These are phyloP conservation scores for Anastatus disparis DNA, from an alignment of 1,140 invertebrate species.

Conservation along the genomic window DNA sequence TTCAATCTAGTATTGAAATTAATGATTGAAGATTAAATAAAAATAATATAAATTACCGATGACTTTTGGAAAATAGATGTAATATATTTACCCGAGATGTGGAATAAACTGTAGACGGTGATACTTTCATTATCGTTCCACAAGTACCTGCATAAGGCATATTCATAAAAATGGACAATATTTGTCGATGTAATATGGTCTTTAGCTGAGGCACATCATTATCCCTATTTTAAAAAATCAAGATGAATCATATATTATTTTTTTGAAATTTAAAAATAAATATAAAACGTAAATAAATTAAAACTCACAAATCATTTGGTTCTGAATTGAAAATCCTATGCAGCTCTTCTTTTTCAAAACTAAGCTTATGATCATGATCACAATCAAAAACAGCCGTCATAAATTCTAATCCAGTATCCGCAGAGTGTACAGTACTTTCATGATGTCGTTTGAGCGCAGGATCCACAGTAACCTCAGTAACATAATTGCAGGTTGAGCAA, in stretches of 20 bases:
- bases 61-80: not conserved
- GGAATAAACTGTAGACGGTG: conserved; percentile 48
- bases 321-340: conserved; percentile 23
- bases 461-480: conserved; percentile 50
- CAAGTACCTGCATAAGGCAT: conserved; percentile 48
- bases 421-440: conserved; percentile 37
- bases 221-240: not conserved
- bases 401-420: conserved; percentile 55
- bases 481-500: conserved; percentile 52
- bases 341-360: conserved; percentile 33
- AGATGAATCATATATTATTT: not conserved
- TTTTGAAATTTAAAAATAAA: too few species aligned
- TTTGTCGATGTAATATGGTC: not conserved
- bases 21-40: not conserved
- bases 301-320: too few species aligned
- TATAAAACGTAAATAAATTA: too few species aligned
- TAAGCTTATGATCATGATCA: conserved; percentile 47
- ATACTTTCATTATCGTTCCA: conserved; percentile 41
- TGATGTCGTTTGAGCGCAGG: conserved; percentile 47
- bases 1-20: conserved; percentile 44
- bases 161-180: conserved; percentile 41
- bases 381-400: conserved; percentile 53
- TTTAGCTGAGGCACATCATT: not conserved
- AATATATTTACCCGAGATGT: conserved; percentile 44
- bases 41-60: too few species aligned